phyloP scores from a whole-genome alignment of 2,888 invertebrate species.

The Drosophila nigricruria region DNA sequence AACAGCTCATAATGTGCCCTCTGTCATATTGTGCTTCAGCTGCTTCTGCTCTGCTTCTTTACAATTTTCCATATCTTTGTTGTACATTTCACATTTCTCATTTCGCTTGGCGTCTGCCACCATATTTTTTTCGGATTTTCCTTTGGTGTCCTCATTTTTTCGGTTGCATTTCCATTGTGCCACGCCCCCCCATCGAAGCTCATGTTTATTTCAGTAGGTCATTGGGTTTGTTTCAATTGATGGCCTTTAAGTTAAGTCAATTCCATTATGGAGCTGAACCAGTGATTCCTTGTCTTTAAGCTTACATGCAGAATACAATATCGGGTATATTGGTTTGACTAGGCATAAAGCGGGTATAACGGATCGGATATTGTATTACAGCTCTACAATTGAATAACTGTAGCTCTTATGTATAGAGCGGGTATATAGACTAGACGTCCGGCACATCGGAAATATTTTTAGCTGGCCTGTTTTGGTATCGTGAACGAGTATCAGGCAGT shows the following conservation, averaged over 20 bases:
- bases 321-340: not conserved
- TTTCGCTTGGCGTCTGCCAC: conserved; percentile 22
- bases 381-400: not conserved
- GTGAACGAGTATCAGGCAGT: not conserved
- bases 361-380: not conserved
- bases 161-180: not conserved
- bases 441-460: no score
- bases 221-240: conserved; percentile 27
- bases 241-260: conserved; percentile 23
- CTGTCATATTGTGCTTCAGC: conserved; percentile 2
- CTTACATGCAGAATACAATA: not conserved
- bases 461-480: not conserved
- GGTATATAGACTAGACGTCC: no score
- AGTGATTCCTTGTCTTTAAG: conserved; percentile 9
- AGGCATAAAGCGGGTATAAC: not conserved
- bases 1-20: conserved; percentile 11
- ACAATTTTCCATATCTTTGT: conserved; percentile 10
- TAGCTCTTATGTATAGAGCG: not conserved
- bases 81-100: conserved; percentile 22
- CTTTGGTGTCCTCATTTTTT: conserved; percentile 6
- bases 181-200: conserved; percentile 7
- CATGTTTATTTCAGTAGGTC: conserved; percentile 34
- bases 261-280: conserved; percentile 8
- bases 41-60: conserved; percentile 6
- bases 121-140: not conserved